phyloP scores from a whole-genome alignment of 2,888 invertebrate genomes.

The Schizotus pectinicornis region DNA sequence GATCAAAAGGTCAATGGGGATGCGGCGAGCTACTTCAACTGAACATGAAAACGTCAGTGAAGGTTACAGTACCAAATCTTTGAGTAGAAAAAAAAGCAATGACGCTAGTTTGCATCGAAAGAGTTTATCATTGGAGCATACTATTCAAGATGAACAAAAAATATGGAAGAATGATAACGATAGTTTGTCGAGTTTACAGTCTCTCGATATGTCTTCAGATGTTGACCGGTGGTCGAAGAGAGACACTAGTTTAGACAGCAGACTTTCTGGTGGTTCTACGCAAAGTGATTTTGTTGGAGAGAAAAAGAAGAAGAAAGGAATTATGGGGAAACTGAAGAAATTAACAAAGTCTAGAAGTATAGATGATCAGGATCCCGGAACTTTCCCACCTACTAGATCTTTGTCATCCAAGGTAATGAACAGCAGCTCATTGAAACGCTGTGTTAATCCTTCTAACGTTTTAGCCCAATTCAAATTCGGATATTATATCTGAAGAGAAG shows the following conservation, averaged over 20 bases:
- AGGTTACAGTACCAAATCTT: conserved; percentile 32
- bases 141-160: conserved; percentile 64
- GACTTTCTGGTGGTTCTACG: conserved; percentile 82
- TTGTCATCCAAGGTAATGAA: conserved; percentile 63
- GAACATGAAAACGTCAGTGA: conserved; percentile 65
- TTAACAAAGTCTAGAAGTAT: conserved; percentile 85
- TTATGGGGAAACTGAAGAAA: conserved; percentile 85
- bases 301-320: conserved; percentile 79
- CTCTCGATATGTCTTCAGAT: conserved; percentile 61
- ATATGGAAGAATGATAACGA: conserved; percentile 84
- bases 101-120: conserved; percentile 68
- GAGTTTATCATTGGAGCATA: conserved; percentile 76
- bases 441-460: conserved; percentile 28
- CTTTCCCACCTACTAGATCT: conserved; percentile 48
- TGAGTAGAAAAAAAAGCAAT: conserved; percentile 37
- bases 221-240: conserved; percentile 67
- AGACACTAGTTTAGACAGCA: conserved; percentile 81
- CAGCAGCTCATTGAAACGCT: neutral
- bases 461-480: conserved; percentile 74
- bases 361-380: conserved; percentile 66
- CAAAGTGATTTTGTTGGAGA: conserved; percentile 80
- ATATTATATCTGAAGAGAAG: conserved; percentile 67
- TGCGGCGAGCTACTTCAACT: conserved; percentile 65
- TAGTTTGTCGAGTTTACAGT: conserved; percentile 84
- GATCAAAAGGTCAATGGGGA: conserved; percentile 53